Base-by-base conservation (phyloP, 2,888 invertebrate species). In the Tanaodytes sp. region DNA sequence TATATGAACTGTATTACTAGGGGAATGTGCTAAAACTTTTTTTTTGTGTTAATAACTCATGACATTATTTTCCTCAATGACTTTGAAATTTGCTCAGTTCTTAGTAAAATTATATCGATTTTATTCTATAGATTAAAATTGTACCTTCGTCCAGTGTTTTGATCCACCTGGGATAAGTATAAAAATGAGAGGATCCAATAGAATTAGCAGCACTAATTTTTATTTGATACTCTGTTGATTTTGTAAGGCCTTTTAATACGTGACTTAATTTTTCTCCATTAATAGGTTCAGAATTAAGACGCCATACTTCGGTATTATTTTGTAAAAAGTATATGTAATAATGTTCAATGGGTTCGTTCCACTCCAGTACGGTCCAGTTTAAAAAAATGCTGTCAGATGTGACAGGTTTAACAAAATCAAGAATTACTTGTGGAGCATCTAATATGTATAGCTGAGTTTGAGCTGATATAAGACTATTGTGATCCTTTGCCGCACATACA, bases 301-400 rank as follows among this genome's bases (percentile, higher is more conserved):
- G 85, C 86, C 90, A 91, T 57, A 84, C 83, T n/a, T 87, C 87
- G 3, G 85, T 84, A 5, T 86, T 87, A 45, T 87, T 87, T 73
- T 87, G 87, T 85, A 88, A 88, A 72, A 87, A 86, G 75, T 87
- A 86, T 23, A 88, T 85, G 58, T 87, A 86, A 77, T 90, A 92
- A 16, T 83, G 82, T 72, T 87, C 86, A 15, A 93, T 87, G 0
- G 90, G 90, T 49, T 90, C 90, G 79, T 95, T 94, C 68, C 92
- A 92, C 66, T 91, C 89, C 64, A 90, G 89, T 0, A 93, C 88
- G 0, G 93, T 94, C 94, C 95, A 95, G 80, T 94, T 94, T 0
- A 95, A 82, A 82, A 89, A 95, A 40, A 95, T 89, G 81, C 91
- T 90, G 5, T 89, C 88, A 0, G 90, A 89, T 51, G 92, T 93